Conservation (phyloP, 2,888 invertebrate species). For the Perdita meconis region DNA sequence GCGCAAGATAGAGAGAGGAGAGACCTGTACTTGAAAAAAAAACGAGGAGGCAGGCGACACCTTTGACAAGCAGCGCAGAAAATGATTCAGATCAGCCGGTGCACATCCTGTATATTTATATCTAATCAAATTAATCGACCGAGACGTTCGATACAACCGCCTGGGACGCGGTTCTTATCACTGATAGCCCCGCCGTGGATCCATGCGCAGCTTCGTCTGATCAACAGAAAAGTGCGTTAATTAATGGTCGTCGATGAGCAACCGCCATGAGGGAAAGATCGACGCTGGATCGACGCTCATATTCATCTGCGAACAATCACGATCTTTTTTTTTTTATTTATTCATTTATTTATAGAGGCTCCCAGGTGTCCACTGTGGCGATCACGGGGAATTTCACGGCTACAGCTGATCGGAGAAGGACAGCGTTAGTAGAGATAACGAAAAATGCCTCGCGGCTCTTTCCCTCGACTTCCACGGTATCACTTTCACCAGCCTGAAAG, state of each 20-base stretch:
- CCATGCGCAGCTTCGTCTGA: slow-evolving; percentile 9
- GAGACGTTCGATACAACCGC: slow-evolving; percentile 2
- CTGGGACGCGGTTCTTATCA: slow-evolving; percentile 10
- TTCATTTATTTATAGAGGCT: too few relatives aligned
- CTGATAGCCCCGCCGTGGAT: slow-evolving; percentile 11
- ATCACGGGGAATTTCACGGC: not conserved
- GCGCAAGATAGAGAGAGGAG: not conserved
- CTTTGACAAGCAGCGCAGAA: slow-evolving; percentile 60
- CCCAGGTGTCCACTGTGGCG: not conserved
- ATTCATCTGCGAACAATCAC: slow-evolving; percentile 37
- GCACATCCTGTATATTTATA: slow-evolving; percentile 58
- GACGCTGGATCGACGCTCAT: not conserved
- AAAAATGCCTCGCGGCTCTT: not conserved
- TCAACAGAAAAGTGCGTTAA: slow-evolving; percentile 25
- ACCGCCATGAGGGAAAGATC: not conserved
- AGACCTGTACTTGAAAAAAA: slow-evolving; percentile 20
- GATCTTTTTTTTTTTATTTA: too few relatives aligned
- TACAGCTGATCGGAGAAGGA: slow-evolving; percentile 15
- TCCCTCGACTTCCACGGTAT: not conserved
- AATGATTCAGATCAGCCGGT: slow-evolving; percentile 53
- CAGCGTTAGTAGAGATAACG: slow-evolving; percentile 16
- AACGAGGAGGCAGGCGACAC: slow-evolving; percentile 37
- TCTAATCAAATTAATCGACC: slow-evolving; percentile 58
- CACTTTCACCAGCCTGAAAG: slow-evolving; percentile 24
- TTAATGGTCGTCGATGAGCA: not conserved